Base-by-base conservation (phyloP, 2,888 invertebrate species). In the Chymomyza procnemis region DNA sequence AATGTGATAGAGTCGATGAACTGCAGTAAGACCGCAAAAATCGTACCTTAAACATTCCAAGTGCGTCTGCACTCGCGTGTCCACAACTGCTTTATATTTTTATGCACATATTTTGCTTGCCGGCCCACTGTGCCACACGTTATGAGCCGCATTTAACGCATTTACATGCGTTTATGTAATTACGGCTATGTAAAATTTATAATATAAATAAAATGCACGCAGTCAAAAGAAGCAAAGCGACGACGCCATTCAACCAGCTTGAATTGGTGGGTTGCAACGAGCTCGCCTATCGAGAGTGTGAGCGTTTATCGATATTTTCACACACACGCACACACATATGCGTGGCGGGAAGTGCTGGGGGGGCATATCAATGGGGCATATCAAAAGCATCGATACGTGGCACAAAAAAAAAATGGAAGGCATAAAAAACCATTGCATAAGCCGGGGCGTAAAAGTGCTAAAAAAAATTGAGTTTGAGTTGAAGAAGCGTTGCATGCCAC, bases 181-280 rank as follows among this genome's bases (percentile, higher is more conserved):
- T 76, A 79, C 71, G 76, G 74, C 64, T 84, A 88, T 88, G 75
- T 76, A 87, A 85, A 78, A 85, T 88, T 79, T 78, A 80, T 83
- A 79, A 85, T 81, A 87, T 85, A 81, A 79, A 85, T 86, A 88
- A 88, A 88, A 79, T 85, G 75, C 72, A 84, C 76, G 74, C 71
- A 70, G 69, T 73, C 69, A 60, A 76, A 76, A 69, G 77, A 74
- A 73, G 71, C 66, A 61, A 41, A 14, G 47, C 34, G 34, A 34
- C 34, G 34, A 41, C 34, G 34, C 34, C 54, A 57, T 50, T 50
- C 22, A 59, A 60, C 60, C 48, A 50, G 34, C 14, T 58, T 58
- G 60, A 50, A 2, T 16, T 60, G 34, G 16, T 19, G 8, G 57
- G 41, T 22, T 18, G 59, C 30, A 6, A 9, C 14, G 18, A 14